Conservation (phyloP, 2,113 vertebrate genomes). For the Trogon surrucura region DNA sequence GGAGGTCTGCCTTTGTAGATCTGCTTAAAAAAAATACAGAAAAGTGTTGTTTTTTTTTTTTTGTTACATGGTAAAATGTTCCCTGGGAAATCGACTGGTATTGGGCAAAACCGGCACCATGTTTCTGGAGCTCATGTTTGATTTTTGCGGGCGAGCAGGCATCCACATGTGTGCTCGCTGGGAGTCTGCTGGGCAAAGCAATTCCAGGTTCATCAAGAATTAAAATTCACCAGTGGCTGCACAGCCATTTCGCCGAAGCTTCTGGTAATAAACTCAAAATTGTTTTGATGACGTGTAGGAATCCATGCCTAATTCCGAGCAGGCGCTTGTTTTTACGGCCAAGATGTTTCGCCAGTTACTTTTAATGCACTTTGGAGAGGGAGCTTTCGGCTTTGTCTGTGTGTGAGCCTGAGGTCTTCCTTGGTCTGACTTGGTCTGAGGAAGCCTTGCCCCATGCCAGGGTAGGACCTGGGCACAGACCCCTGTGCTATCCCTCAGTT, state of each 20-base stretch:
- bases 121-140: neutral
- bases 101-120: neutral
- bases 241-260: neutral
- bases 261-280: conserved; percentile 7
- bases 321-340: neutral
- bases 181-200: neutral
- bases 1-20: neutral
- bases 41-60: neutral
- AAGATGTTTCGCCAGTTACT: neutral
- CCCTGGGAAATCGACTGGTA: neutral
- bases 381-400: neutral
- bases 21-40: neutral
- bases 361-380: neutral
- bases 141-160: neutral
- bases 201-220: conserved; percentile 30
- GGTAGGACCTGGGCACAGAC: neutral
- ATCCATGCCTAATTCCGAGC: neutral
- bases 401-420: too few relatives aligned
- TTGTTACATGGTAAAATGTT: neutral
- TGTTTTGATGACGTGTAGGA: neutral
- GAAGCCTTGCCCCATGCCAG: neutral
- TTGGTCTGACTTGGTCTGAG: accelerated
- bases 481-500: too few relatives aligned
- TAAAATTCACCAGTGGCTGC: conserved; percentile 6
- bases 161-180: accelerated